phyloP scores from a whole-genome alignment of 2,113 vertebrate species.

The Strigops habroptila region DNA sequence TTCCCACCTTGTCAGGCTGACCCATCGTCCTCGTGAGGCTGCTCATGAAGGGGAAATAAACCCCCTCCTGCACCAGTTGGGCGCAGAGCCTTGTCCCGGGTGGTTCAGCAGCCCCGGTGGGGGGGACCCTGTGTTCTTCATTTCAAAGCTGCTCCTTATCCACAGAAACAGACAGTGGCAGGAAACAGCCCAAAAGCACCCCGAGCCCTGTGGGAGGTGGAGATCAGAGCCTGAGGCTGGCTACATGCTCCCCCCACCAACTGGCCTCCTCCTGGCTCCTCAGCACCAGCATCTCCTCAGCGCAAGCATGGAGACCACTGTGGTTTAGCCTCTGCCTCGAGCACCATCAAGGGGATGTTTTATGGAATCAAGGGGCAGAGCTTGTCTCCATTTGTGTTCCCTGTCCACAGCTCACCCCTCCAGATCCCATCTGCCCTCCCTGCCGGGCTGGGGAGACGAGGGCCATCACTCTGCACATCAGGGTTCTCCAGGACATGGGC shows the following conservation, averaged over 20 bases:
- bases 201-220: rapidly evolving
- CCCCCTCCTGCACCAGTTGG: background rate
- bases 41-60: background rate
- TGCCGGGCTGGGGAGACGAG: too few relatives aligned
- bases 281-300: background rate
- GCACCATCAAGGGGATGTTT: background rate
- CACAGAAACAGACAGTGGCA: background rate
- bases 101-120: too few relatives aligned
- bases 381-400: background rate
- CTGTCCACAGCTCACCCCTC: background rate
- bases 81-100: background rate
- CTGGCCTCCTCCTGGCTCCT: background rate
- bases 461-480: too few relatives aligned
- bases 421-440: too few relatives aligned
- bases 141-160: background rate
- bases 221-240: background rate
- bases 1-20: rapidly evolving
- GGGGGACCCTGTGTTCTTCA: background rate
- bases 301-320: background rate
- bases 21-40: too few relatives aligned
- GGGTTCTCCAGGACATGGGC: too few relatives aligned
- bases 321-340: background rate
- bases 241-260: background rate
- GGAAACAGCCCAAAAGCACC: background rate
- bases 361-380: background rate